These are phyloP conservation scores for Conchocele bisecta DNA, from an alignment of 2,888 invertebrate genomes.

Conservation along the genomic window DNA sequence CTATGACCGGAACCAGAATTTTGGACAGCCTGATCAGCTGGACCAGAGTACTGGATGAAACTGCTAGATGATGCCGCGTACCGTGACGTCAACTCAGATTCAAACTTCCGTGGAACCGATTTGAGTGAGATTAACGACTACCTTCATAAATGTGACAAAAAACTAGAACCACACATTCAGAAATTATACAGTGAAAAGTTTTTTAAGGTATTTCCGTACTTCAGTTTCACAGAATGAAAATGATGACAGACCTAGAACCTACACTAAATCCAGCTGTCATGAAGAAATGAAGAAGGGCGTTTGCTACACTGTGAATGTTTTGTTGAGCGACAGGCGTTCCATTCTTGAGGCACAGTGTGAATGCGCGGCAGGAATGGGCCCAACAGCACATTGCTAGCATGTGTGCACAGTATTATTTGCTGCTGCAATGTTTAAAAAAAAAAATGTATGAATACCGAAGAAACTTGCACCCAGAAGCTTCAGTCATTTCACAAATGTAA, in stretches of 20 bases:
- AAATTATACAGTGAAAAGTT: constrained; percentile 32
- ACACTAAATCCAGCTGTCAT: constrained; percentile 13
- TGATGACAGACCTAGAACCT: no score
- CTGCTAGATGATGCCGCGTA: constrained; percentile 16
- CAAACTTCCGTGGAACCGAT: constrained; percentile 4
- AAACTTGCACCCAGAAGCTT: constrained; percentile 40
- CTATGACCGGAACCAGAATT: constrained; percentile 56
- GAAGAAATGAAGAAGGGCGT: constrained; percentile 48
- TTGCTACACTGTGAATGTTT: constrained; percentile 38
- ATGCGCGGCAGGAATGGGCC: constrained; percentile 62
- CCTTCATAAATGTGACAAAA: constrained; percentile 13
- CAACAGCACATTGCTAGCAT: constrained; percentile 60
- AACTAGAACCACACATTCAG: constrained; percentile 11
- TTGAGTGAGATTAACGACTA: constrained; percentile 6
- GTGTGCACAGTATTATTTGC: constrained; percentile 41
- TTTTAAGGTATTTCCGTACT: constrained; percentile 36
- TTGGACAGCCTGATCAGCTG: constrained; percentile 16
- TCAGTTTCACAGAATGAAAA: neutral
- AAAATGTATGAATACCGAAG: neutral
- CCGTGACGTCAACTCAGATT: constrained; percentile 36
- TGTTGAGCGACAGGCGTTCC: constrained; percentile 20
- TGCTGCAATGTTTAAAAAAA: constrained; percentile 17
- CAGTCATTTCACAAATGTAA: constrained; percentile 46
- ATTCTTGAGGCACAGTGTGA: constrained; percentile 58
- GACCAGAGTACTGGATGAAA: constrained; percentile 33